Conservation (phyloP, 2,797 vertebrate genomes). For the Antennarius maculatus region DNA sequence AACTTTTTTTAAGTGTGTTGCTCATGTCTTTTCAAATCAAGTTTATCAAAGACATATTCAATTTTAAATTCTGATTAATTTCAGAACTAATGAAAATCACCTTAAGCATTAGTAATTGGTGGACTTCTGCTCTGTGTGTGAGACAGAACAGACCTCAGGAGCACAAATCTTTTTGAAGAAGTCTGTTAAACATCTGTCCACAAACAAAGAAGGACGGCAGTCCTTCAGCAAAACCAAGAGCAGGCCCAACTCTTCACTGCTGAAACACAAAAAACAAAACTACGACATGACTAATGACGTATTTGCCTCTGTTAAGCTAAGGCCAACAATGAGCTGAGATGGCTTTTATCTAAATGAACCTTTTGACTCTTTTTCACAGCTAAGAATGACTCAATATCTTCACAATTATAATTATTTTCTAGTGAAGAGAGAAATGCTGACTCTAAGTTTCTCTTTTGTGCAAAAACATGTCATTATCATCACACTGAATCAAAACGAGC, state of each 20-base stretch:
- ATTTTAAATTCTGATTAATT: background rate
- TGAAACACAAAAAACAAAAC: too few relatives aligned
- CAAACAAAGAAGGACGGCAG: too few relatives aligned
- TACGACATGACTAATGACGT: too few relatives aligned
- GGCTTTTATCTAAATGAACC: background rate
- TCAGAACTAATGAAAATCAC: background rate
- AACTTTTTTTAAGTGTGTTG: background rate
- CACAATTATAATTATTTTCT: background rate
- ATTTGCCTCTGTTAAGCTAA: too few relatives aligned
- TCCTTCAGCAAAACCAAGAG: too few relatives aligned
- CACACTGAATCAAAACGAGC: conserved; percentile 1
- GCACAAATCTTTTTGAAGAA: too few relatives aligned
- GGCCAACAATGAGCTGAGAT: too few relatives aligned
- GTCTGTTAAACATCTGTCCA: too few relatives aligned
- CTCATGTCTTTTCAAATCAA: conserved; percentile 21
- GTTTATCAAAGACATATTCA: conserved; percentile 27
- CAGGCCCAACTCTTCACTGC: too few relatives aligned
- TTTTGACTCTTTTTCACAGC: conserved; percentile 1
- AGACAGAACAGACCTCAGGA: too few relatives aligned
- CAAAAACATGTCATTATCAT: background rate
- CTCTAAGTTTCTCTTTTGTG: background rate
- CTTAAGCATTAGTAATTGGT: background rate
- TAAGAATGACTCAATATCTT: background rate
- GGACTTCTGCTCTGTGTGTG: too few relatives aligned
- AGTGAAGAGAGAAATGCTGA: background rate